Base-by-base conservation (phyloP, 2,113 vertebrate species). In the Cettia cetti region DNA sequence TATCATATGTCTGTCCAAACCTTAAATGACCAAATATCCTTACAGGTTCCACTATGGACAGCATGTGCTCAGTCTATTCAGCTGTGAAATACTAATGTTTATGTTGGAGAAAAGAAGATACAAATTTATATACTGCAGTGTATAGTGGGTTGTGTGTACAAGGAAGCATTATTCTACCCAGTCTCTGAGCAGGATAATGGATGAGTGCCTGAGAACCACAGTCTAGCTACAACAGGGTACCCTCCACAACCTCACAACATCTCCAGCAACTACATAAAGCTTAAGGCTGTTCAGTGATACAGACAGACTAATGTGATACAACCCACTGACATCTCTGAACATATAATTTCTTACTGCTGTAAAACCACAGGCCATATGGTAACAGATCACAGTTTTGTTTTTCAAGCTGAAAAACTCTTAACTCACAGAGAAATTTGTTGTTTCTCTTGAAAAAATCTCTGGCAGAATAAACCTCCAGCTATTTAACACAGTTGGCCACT, bases 221-320 rank as follows among this genome's bases (percentile, higher is more conserved):
- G 37, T 27, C 15, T 9, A 23, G 3, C 12, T 71, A 24, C 7
- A 44, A 15, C 3, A 1, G 0, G 0, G 15, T 75, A 57, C 5
- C 8, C 5, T 50, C 44, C 10, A 17, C 6, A 8, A 13, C 52
- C 33, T 83, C 75, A 61, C 24, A 77, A 35, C 4, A 3, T 13
- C 3, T 13, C 21, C 23, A 70, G 28, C 15, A 52, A 40, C 12
- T 18, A 57, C 15, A 13, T 9, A 31, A 30, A 61, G 19, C 7
- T 66, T 54, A 56, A 82, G 15, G 31, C 11, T 60, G 6, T 5
- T 71, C 16, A 40, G 12, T 71, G 54, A 66, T 35, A 42, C 2
- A 30, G 17, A 14, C 5, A 27, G 31, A n/a, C 33, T 22, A 15
- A 15, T 5, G 3, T 79, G 49, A 56, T 31, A n/a, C 16, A 50